Evolutionary conservation across 2,888 invertebrate genomes (phyloP), one percentile per base, ranked within the genome.

Genomic region (Oeneis ivallda): DNA sequence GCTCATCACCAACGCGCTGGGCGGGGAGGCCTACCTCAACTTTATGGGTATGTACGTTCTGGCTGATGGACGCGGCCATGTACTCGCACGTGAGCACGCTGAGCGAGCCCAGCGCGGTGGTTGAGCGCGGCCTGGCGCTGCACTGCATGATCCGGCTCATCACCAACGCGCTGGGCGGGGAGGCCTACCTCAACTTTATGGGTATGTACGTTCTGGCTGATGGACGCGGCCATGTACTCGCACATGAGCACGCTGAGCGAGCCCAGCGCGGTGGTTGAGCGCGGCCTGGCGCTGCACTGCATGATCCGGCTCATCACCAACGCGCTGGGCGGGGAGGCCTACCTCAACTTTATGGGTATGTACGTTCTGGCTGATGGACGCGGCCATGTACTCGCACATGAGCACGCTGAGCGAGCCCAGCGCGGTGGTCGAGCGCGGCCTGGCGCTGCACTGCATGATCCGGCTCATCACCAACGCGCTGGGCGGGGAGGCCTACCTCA

Each of bases 1-100:
- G 1, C 94, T 99, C 63, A 93, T 99, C 72, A 99, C 99, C 0
- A 96, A 98, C 84, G 94, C 95, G 4, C 92, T 99, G 7, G 99
- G 99, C 13, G 99, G 99, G 13, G 99, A 99, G 89, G 98, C 96
- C 0, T 99, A 99, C 88, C 94, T 99, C n/a, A 99, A 99, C 90
- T 99, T 99, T 79, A 99, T 99, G 75, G 99, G 98, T 95, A 34
- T 61, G 70, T 49, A 7, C 26, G n/a, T n/a, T n/a, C n/a, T n/a
- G n/a, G n/a, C n/a, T n/a, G 73, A 99, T 99, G 99, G 99, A 99
- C 89, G 98, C 98, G 75, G 98, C 98, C 75, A 99, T 99, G 99
- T 99, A 99, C 85, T 96, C 96, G 0, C 96, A 97, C 87, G 99
- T 99, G 99, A 98, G 98, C 47, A 92, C 92, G 0, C 1, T 95